Evolutionary conservation across 2,888 invertebrate species (phyloP).

Genomic region (Epistrophella euchroma): DNA sequence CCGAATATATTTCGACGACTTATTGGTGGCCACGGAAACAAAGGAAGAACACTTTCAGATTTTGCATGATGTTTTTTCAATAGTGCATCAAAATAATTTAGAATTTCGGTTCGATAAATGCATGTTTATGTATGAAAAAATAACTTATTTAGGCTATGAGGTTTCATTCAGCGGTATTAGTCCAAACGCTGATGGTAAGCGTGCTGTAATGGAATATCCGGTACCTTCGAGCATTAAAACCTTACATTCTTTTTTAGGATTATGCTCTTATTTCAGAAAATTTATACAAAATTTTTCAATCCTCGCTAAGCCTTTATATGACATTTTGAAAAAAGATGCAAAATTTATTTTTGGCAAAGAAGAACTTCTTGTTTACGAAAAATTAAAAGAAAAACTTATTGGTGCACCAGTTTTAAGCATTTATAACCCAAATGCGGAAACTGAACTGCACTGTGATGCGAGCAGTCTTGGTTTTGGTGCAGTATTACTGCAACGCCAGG

Average conservation of each 20-base stretch:
- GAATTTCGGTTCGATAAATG: not conserved
- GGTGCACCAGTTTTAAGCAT: not conserved
- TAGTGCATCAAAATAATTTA: not conserved
- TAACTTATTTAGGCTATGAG: not conserved
- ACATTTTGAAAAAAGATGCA: not conserved
- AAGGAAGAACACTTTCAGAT: not conserved
- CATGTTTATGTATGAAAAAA: not conserved
- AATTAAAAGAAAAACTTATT: not conserved
- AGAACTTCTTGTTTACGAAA: not conserved
- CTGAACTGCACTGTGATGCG: not conserved
- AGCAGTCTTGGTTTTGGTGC: not conserved
- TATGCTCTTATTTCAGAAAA: not conserved
- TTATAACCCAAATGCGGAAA: not conserved
- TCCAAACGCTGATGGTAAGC: no score
- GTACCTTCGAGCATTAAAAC: no score
- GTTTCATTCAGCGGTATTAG: no score
- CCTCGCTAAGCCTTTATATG: not conserved
- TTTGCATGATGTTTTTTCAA: constrained; percentile 1
- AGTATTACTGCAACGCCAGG: not conserved
- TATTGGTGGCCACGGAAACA: not conserved
- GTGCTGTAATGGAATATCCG: no score
- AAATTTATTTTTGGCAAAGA: not conserved
- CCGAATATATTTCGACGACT: not conserved
- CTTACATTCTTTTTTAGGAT: no score
- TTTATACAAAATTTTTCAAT: not conserved